Conservation (phyloP, 2,888 invertebrate species). For the Dastarcus helophoroides region DNA sequence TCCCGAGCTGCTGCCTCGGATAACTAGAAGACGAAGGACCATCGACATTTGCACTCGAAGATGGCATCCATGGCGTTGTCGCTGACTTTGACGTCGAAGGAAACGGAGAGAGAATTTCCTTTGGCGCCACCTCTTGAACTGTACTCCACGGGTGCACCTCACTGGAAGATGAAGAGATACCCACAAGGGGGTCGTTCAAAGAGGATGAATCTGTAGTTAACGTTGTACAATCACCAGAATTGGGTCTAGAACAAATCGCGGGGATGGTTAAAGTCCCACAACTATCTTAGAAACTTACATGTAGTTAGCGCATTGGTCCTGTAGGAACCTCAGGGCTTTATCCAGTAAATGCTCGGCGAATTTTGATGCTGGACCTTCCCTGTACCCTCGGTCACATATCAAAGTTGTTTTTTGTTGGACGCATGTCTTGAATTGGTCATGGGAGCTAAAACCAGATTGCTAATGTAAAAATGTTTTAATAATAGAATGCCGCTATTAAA, state of each 20-base stretch:
- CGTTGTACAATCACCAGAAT: conserved; percentile 38
- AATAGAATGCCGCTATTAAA: too few species aligned
- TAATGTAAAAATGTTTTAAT: too few species aligned
- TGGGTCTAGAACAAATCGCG: conserved; percentile 35
- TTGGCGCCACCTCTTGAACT: conserved; percentile 20
- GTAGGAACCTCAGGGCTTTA: conserved; percentile 46
- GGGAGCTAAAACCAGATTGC: conserved; percentile 37
- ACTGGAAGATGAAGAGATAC: conserved; percentile 29
- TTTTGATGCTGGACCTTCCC: conserved; percentile 39
- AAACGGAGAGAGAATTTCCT: conserved; percentile 18
- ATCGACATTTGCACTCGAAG: conserved; percentile 9
- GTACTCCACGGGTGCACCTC: conserved; percentile 33
- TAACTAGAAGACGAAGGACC: neutral
- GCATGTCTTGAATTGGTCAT: conserved; percentile 47
- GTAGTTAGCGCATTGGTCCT: conserved; percentile 47
- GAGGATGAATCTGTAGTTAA: conserved; percentile 20
- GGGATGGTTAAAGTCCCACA: neutral
- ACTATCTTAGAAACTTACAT: conserved; percentile 36
- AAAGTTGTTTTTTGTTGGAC: conserved; percentile 42
- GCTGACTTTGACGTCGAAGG: conserved; percentile 20
- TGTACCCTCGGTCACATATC: conserved; percentile 39
- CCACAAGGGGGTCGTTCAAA: conserved; percentile 23
- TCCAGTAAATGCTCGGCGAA: conserved; percentile 46
- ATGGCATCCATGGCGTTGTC: conserved; percentile 23
- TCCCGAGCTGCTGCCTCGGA: conserved; percentile 20